Evolutionary conservation across 2,113 vertebrate species (phyloP).

Genomic region (Anhinga anhinga): DNA sequence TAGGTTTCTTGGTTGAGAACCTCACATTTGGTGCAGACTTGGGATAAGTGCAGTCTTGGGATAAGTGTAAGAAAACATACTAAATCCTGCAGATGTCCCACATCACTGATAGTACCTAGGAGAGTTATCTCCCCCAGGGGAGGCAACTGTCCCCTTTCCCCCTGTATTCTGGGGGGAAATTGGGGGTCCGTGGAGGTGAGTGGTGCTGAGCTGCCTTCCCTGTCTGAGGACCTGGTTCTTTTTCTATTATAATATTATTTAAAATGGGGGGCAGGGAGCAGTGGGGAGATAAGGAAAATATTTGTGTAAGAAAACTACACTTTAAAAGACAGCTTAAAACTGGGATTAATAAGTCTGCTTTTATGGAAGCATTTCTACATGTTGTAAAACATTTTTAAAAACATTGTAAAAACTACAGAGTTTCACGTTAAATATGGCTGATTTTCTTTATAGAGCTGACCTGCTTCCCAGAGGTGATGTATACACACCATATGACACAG

Average conservation of each 20-base stretch:
- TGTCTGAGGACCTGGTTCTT: background rate
- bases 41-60: background rate
- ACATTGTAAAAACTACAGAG: constrained; percentile 69
- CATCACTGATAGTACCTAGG: background rate
- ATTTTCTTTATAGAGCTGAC: constrained; percentile 67
- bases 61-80: background rate
- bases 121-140: background rate
- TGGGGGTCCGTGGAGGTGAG: background rate
- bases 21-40: background rate
- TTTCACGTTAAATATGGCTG: constrained; percentile 64
- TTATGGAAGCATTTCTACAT: constrained; percentile 73
- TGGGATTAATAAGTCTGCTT: constrained; percentile 69
- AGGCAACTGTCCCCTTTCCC: background rate
- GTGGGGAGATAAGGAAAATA: constrained; percentile 61
- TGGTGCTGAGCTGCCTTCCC: background rate
- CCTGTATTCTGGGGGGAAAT: background rate
- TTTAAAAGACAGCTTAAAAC: constrained; percentile 68
- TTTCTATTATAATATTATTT: constrained; percentile 22
- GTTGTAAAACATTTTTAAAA: constrained; percentile 72
- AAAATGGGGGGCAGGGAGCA: background rate
- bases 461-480: constrained; percentile 68
- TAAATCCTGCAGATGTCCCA: background rate
- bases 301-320: constrained; percentile 60
- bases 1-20: background rate
- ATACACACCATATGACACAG: constrained; percentile 63